Percentiles rank a stretch among this genome's conserved stretches.
These are phyloP conservation scores for Gallinago stenura DNA, from an alignment of 2,797 vertebrate genomes.

Conservation along the genomic window DNA sequence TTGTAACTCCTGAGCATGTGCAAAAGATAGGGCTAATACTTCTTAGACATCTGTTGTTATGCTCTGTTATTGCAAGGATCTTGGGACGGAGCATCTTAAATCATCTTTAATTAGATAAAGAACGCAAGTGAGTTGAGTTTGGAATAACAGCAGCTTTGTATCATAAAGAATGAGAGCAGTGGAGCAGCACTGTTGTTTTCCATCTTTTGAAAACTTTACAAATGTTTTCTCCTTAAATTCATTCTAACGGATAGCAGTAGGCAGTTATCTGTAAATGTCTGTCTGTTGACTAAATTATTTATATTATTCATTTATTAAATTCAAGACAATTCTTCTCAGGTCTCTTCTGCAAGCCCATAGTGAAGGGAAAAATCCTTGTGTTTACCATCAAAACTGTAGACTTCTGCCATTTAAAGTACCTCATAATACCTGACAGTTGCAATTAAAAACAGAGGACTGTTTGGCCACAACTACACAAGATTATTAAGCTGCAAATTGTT, in stretches of 20 bases:
- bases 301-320: neutral
- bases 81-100: neutral
- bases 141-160: neutral
- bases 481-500: neutral
- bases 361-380: neutral
- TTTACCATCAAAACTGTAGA: neutral
- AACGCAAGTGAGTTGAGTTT: neutral
- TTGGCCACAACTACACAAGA: neutral
- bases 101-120: neutral
- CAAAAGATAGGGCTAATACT: neutral
- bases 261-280: neutral
- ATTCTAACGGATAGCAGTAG: neutral
- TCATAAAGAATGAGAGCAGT: neutral
- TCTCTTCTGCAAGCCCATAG: neutral
- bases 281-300: neutral
- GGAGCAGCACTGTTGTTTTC: neutral
- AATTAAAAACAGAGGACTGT: neutral
- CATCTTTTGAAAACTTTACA: neutral
- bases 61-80: neutral
- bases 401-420: neutral
- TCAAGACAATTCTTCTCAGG: neutral
- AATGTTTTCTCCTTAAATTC: neutral
- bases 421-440: neutral
- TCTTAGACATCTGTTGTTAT: neutral
- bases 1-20: neutral